phyloP scores from a whole-genome alignment of 2,797 vertebrate species.

The Merluccius polli region DNA sequence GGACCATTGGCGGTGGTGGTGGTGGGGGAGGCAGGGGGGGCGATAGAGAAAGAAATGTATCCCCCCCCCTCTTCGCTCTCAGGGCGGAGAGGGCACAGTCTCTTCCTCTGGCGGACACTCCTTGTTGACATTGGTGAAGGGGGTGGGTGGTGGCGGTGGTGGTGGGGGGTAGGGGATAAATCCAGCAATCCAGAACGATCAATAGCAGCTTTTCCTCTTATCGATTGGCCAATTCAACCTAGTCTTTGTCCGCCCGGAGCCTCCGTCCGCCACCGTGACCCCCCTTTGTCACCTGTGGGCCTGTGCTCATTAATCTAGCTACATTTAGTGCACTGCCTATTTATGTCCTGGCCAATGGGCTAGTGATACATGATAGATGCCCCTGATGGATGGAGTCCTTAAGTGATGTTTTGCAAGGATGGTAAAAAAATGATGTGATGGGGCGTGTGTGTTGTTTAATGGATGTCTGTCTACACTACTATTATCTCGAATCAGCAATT shows the following conservation, averaged over 20 bases:
- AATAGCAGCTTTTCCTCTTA: slow-evolving; percentile 64
- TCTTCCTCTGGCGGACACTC: slow-evolving; percentile 51
- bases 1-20: background rate
- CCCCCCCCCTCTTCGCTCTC: slow-evolving; percentile 39
- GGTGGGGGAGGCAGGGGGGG: background rate
- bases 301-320: slow-evolving; percentile 52
- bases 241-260: slow-evolving; percentile 48
- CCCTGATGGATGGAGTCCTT: slow-evolving; percentile 2
- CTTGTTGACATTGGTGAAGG: slow-evolving; percentile 63
- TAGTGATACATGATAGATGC: background rate
- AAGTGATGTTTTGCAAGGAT: background rate
- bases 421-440: background rate
- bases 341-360: background rate
- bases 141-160: background rate
- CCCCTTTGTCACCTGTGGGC: slow-evolving; percentile 53
- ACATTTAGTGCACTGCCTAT: slow-evolving; percentile 33
- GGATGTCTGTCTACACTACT: background rate
- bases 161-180: slow-evolving; percentile 55
- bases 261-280: slow-evolving; percentile 33
- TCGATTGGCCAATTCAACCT: slow-evolving; percentile 62
- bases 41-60: slow-evolving; percentile 59
- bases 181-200: slow-evolving; percentile 65
- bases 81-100: slow-evolving; percentile 52
- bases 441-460: background rate
- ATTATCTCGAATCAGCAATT: slow-evolving; percentile 1